Evolutionary conservation across 2,797 vertebrate genomes (phyloP), one percentile per base, ranked within the genome.

Genomic region (Pantherophis alleghaniensis): DNA sequence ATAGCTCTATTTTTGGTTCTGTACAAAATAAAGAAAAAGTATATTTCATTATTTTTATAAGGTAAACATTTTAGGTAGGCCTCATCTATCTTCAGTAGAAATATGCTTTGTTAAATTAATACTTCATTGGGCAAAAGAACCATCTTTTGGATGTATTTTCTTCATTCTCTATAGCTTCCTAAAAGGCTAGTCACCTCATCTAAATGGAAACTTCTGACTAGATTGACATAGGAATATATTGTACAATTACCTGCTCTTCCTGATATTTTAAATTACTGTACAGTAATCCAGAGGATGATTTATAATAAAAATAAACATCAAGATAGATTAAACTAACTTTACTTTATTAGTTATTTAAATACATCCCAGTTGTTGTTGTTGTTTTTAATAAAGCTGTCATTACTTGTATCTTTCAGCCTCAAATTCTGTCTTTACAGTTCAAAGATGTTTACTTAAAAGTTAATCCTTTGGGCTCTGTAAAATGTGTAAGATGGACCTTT

Each of bases 401-500:
- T 0, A 92, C 95, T 97, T 97, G 95, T 92, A 97, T 94, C 91
- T 96, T 95, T 97, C 95, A 97, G 95, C 96, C 97, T 96, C 97
- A 97, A 97, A 97, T 95, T 94, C 95, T 96, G 95, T 95, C 96
- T 97, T 93, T 97, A 96, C 26, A 97, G 97, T 97, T 99, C 98
- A 99, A 98, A 99, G 98, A 98, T 98, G 98, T 98, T 98, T 98
- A 97, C 97, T 98, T 98, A 97, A 98, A 98, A 98, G 98, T 98
- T 99, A 99, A 99, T 99, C 98, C 98, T 98, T 98, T 98, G 98
- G 98, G 98, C 98, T 98, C 98, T 98, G 97, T 98, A 98, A 99
- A 99, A 99, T 99, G 98, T 98, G 97, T 98, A 98, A 99, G 99
- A 99, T 99, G 98, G 99, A 99, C 98, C 98, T 99, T 99, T 99